Conservation (phyloP, 2,888 invertebrate species). For the Rhimphoctona megacephalus region DNA sequence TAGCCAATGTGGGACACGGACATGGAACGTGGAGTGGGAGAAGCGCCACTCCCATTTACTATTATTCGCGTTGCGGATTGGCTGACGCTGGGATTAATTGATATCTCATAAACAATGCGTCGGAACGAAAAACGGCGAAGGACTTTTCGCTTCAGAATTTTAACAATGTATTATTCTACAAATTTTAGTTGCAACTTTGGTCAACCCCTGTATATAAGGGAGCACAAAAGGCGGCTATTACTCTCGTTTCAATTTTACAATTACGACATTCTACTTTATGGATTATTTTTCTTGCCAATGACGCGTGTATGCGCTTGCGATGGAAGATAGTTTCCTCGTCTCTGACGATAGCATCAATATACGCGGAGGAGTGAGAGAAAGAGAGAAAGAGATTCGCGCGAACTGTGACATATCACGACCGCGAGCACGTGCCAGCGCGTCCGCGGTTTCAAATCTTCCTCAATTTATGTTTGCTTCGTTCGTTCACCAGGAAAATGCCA, state of each 20-base stretch:
- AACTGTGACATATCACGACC: conserved; percentile 65
- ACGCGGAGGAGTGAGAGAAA: not conserved
- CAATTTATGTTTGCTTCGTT: conserved; percentile 44
- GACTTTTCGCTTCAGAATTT: not conserved
- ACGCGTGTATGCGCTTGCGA: not conserved
- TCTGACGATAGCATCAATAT: conserved; percentile 18
- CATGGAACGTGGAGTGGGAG: not conserved
- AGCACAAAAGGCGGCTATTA: not conserved
- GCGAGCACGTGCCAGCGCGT: conserved; percentile 50
- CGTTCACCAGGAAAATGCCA: conserved; percentile 28
- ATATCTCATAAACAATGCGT: not conserved
- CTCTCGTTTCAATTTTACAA: not conserved
- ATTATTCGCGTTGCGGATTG: not conserved
- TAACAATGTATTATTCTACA: not conserved
- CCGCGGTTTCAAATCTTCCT: conserved; percentile 51
- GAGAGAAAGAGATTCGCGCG: conserved; percentile 27
- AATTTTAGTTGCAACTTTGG: not conserved
- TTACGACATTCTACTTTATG: not conserved
- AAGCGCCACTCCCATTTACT: not conserved
- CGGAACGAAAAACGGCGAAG: not conserved
- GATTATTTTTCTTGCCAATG: not conserved
- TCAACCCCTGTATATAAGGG: not conserved
- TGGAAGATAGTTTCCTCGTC: not conserved
- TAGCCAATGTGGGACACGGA: not conserved
- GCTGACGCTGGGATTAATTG: not conserved